Percentiles rank a stretch among this genome's conserved stretches.
Evolutionary conservation across 2,797 vertebrate species (phyloP).

Genomic region (Ibycter americanus): DNA sequence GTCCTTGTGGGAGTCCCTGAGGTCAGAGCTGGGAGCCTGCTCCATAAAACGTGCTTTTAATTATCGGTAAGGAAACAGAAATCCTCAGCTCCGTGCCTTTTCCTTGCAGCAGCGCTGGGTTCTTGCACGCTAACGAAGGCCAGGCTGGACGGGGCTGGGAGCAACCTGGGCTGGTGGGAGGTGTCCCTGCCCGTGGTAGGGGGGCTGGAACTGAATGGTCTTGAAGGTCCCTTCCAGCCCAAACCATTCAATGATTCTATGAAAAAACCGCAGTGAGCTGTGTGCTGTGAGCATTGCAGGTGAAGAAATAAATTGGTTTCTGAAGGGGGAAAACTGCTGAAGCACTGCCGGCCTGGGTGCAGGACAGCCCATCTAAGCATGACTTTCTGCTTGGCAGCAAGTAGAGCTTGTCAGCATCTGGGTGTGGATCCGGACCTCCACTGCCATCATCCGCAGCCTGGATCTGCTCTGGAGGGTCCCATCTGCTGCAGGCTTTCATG

Average conservation of each 20-base stretch:
- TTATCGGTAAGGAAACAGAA: accelerated
- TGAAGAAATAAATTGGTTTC: not conserved
- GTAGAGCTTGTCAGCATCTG: not conserved
- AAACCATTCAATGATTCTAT: too few species aligned
- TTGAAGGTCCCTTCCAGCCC: too few species aligned
- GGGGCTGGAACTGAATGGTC: too few species aligned
- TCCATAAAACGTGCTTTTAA: accelerated
- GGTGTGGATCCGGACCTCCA: accelerated
- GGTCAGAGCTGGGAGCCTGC: not conserved
- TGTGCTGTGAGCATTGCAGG: not conserved
- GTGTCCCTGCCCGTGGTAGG: too few species aligned
- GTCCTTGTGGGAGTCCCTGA: not conserved
- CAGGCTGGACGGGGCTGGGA: too few species aligned
- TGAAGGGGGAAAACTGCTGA: not conserved
- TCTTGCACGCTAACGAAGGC: too few species aligned
- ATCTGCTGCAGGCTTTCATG: not conserved
- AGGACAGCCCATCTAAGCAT: accelerated
- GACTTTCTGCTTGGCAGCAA: not conserved
- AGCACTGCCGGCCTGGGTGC: not conserved
- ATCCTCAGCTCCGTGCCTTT: not conserved
- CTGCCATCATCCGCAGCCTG: accelerated
- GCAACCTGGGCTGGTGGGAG: too few species aligned
- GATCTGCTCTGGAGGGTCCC: not conserved
- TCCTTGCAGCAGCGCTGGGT: accelerated
- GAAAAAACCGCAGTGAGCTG: accelerated